These are phyloP conservation scores for Lumbricus terrestris DNA, from an alignment of 2,888 invertebrate species.

Conservation along the genomic window DNA sequence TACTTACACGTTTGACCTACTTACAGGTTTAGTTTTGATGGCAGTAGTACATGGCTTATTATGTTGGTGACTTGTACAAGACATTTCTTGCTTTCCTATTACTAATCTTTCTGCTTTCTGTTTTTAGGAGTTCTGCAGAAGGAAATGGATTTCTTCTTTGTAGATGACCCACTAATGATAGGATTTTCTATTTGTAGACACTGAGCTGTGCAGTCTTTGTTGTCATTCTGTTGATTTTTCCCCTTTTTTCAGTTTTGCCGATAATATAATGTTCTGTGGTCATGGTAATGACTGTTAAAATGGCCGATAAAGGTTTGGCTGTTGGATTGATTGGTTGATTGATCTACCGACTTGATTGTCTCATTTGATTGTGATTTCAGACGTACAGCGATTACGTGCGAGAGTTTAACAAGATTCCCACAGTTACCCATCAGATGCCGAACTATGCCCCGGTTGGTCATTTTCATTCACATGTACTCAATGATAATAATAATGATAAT, in stretches of 20 bases:
- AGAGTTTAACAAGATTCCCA: constrained; percentile 29
- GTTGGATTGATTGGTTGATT: too few species aligned
- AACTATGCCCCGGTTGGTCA: constrained; percentile 16
- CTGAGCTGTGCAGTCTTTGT: neutral
- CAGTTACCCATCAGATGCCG: neutral
- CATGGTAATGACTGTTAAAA: neutral
- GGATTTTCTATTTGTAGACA: neutral
- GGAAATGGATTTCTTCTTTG: neutral
- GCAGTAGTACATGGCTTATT: neutral
- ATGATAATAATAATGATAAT: too few species aligned
- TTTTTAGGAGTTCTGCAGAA: neutral
- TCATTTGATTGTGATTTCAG: constrained; percentile 17
- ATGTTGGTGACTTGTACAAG: neutral
- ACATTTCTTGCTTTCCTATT: neutral
- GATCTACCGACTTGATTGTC: neutral
- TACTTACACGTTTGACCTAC: too few species aligned
- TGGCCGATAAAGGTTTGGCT: neutral
- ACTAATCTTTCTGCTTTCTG: neutral
- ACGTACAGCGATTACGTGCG: constrained; percentile 33
- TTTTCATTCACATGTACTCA: neutral
- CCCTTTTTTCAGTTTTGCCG: neutral
- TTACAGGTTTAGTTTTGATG: neutral
- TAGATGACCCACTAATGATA: neutral
- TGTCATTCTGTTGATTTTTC: neutral
- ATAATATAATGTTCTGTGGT: neutral